Evolutionary conservation across 2,888 invertebrate genomes (phyloP), one percentile per base, ranked within the genome.

Genomic region (Aspidiotus destructor): DNA sequence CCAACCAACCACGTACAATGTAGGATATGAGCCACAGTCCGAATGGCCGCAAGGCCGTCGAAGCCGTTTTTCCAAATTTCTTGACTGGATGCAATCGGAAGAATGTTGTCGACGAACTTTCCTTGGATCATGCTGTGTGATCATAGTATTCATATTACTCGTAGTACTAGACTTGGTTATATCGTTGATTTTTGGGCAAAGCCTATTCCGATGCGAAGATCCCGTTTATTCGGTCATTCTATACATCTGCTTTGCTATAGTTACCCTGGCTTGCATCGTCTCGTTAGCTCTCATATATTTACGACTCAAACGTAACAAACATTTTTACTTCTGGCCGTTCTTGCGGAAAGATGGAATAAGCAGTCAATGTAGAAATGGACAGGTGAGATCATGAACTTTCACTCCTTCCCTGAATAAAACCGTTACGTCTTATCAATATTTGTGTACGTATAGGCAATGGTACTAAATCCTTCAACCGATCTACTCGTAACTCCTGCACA

Each of bases 401-500:
- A 48, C 48, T 48, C 3, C 2, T 48, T 48, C 2, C 48, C 48
- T 48, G 10, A 2, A 13, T 48, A 13, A n/a, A 48, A 3, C 57
- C 2, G 11, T 57, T 3, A 13, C 40, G 16, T 8, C 28, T 42
- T 55, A 13, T 44, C 0, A 41, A 40, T 61, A 28, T 28, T 28
- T 28, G n/a, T 44, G 11, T 60, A 68, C 44, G 5, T 69, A 61
- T 55, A 82, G 63, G 81, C 85, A 44, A 80, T 85, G 57, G 85
- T 85, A 1, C 81, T 86, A 68, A 87, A 87, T 79, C 88, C 88
- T 62, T 87, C 87, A 60, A 88, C 87, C 48, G 88, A 88, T 80
- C 83, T 87, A 44, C 79, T 88, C 73, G 87, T 88, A 62, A 78
- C 79, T 70, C 86, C 87, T 48, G 86, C 86, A 44, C 87, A 87